Base-by-base conservation (phyloP, 1,140 invertebrate genomes). In the Diabrotica virgifera region DNA sequence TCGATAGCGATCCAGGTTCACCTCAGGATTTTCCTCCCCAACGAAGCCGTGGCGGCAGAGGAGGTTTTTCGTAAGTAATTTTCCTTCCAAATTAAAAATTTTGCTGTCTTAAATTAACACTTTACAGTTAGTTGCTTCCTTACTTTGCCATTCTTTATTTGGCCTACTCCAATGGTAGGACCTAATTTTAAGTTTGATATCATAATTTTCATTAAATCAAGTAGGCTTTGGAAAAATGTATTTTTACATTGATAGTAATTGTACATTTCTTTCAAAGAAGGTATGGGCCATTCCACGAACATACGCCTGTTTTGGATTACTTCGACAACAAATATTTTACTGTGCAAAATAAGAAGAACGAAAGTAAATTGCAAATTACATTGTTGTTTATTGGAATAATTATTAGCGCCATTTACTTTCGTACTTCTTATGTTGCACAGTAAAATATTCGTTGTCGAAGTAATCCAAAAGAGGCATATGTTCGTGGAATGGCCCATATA, bases 1-100 rank as follows among this genome's bases (percentile, higher is more conserved):
- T 77, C 59, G 75, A 77, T 38, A 74, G 74, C 61, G 76, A 77
- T 57, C 70, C 75, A 24, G 74, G 74, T 46, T 57, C 72, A 46
- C 76, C 76, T 5, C 74, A 76, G 9, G 78, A 79, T 58, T 77
- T 76, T 63, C 79, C 77, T 56, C 57, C 59, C 35, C 36, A 46
- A 46, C 40, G 65, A 57, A 68, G 79, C n/a, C 75, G 83, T 72
- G 80, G 80, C 65, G 79, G 85, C 59, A 81, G 81, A 64, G 81
- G 81, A 64, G 83, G 81, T 40, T 87, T 85, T 75, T 84, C 85
- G 81, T 88, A 70, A 66, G 8, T 52, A 54, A 67, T 52, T 52
- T 57, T 52, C 37, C 52, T 59, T 0, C 11, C 13, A 14, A n/a
- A 64, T 64, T 51, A 10, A 38, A 63, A 24, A 24, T 4, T 57